phyloP scores from a whole-genome alignment of 2,113 vertebrate species.

The Pterophyllum scalare region DNA sequence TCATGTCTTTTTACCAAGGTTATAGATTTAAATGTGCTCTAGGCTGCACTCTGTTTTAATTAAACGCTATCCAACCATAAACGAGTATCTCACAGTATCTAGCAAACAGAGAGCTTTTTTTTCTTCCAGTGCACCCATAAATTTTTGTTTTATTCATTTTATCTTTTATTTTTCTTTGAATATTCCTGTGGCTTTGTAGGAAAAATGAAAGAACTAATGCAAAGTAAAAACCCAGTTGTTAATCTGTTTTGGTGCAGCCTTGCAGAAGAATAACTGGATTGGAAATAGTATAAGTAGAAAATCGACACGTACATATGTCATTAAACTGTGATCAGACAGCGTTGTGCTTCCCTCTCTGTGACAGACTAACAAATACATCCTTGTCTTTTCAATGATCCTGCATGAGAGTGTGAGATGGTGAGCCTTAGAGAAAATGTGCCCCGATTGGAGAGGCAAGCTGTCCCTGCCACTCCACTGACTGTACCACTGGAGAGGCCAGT shows the following conservation, averaged over 20 bases:
- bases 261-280: neutral
- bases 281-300: neutral
- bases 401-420: constrained; percentile 44
- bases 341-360: constrained; percentile 8
- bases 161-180: too few relatives aligned
- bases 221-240: too few relatives aligned
- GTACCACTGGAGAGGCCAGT: constrained; percentile 78
- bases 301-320: neutral
- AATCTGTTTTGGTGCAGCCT: too few relatives aligned
- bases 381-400: constrained; percentile 48
- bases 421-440: constrained; percentile 48
- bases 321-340: constrained; percentile 17
- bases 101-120: neutral
- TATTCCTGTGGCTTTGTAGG: too few relatives aligned
- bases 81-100: neutral
- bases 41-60: neutral
- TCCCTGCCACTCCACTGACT: constrained; percentile 74
- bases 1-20: neutral
- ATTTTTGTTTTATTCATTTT: too few relatives aligned
- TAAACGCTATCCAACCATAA: neutral
- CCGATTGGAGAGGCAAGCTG: constrained; percentile 75
- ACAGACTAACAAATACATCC: constrained; percentile 26
- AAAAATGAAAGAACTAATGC: too few relatives aligned
- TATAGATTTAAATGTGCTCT: neutral
- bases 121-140: neutral